Percentiles rank a stretch among this genome's conserved stretches.
Evolutionary conservation across 30 jellyfish, hydroid and myxozoan species (phyloP).

Genomic region (Aurelia aurita complex sp. Pacific): DNA sequence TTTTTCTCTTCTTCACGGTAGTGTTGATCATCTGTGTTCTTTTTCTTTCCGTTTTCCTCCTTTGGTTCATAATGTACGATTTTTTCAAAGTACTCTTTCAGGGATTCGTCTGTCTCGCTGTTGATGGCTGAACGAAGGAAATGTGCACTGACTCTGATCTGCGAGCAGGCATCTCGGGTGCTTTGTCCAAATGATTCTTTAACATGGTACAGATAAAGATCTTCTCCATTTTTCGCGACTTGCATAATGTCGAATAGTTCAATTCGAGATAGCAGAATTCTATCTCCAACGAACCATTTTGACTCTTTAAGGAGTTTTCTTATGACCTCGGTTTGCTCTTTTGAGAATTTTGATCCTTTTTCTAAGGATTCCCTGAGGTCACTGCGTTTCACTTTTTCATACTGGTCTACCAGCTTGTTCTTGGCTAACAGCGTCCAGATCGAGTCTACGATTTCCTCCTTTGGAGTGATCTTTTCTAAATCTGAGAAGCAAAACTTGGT

Average conservation of each 20-base stretch:
- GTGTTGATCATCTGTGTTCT: too few species aligned
- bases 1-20: background rate
- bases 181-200: background rate
- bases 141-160: constrained; percentile 13
- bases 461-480: too few species aligned
- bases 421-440: too few species aligned
- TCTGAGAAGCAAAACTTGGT: too few species aligned
- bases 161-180: constrained; percentile 20
- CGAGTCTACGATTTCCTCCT: too few species aligned
- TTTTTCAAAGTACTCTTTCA: background rate
- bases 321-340: too few species aligned
- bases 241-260: constrained; percentile 28
- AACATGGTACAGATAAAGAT: constrained; percentile 12
- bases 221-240: background rate
- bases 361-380: too few species aligned
- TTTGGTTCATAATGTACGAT: background rate
- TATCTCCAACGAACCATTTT: constrained; percentile 12
- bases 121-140: background rate
- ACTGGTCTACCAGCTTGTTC: too few species aligned
- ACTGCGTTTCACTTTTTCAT: too few species aligned
- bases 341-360: too few species aligned
- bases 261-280: background rate
- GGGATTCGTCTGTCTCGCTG: background rate
- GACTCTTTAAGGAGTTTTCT: too few species aligned
- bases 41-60: too few species aligned